Percentiles rank a stretch among this genome's conserved stretches.
These are phyloP conservation scores for Mycetomoellerius zeteki DNA, from an alignment of 1,140 invertebrate genomes.

Conservation along the genomic window DNA sequence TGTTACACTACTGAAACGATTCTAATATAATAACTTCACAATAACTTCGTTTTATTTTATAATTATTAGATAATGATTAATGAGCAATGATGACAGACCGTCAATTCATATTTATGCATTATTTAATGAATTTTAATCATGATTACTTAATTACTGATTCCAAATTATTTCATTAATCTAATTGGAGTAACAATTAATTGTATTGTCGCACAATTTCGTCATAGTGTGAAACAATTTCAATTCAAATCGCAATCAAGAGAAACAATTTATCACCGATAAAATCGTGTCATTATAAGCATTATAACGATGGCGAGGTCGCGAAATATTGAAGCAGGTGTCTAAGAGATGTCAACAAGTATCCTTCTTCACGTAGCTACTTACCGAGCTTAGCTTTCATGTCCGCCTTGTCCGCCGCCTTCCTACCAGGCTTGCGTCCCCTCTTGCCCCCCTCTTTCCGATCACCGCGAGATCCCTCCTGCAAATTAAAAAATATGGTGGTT, in stretches of 20 bases:
- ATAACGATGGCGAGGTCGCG: background rate
- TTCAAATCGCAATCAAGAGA: background rate
- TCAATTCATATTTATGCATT: slow-evolving; percentile 33
- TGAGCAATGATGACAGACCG: background rate
- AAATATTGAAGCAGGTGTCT: background rate
- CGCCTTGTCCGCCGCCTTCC: slow-evolving; percentile 95
- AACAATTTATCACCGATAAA: slow-evolving; percentile 7
- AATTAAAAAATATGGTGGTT: slow-evolving; percentile 57
- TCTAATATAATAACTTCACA: too few relatives aligned
- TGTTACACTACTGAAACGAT: background rate
- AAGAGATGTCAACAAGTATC: slow-evolving; percentile 7
- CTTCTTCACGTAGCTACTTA: slow-evolving; percentile 81
- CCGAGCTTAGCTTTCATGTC: slow-evolving; percentile 98
- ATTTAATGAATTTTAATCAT: slow-evolving; percentile 35
- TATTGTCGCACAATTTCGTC: background rate
- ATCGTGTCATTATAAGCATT: background rate
- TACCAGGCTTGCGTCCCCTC: slow-evolving; percentile 95
- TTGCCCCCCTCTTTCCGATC: slow-evolving; percentile 93
- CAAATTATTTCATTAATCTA: slow-evolving; percentile 22
- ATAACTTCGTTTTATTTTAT: slow-evolving; percentile 20
- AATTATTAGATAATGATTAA: slow-evolving; percentile 34
- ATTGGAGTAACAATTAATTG: slow-evolving; percentile 16
- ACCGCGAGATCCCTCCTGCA: slow-evolving; percentile 87
- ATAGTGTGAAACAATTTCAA: background rate
- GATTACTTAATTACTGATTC: slow-evolving; percentile 33